Conservation (phyloP, 2,888 invertebrate species). For the Silvanus unidentatus region DNA sequence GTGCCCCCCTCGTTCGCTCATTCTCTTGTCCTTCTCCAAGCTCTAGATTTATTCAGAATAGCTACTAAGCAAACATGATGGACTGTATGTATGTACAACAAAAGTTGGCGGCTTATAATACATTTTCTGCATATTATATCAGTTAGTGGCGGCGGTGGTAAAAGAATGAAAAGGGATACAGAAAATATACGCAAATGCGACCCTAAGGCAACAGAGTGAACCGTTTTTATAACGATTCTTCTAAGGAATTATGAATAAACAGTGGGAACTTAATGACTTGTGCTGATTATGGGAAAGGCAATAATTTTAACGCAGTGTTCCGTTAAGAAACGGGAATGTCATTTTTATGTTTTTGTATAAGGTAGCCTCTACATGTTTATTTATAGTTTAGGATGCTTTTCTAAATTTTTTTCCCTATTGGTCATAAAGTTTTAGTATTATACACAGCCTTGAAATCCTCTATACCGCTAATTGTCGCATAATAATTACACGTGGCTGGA, state of each 20-base stretch:
- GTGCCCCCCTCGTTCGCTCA: too few relatives aligned
- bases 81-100: neutral
- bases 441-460: too few relatives aligned
- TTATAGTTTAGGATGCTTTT: neutral
- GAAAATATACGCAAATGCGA: conserved; percentile 9
- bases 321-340: conserved; percentile 41
- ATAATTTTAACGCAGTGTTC: conserved; percentile 42
- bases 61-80: neutral
- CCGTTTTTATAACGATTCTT: conserved; percentile 33
- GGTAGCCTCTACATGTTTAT: conserved; percentile 15
- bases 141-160: too few relatives aligned
- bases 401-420: neutral
- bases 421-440: too few relatives aligned
- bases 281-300: conserved; percentile 45
- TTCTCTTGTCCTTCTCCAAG: neutral
- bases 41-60: neutral
- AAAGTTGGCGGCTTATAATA: neutral
- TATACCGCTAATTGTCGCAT: too few relatives aligned
- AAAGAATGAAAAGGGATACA: too few relatives aligned
- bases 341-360: conserved; percentile 33
- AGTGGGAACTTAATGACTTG: conserved; percentile 46
- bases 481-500: too few relatives aligned
- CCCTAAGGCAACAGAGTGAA: conserved; percentile 12
- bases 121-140: too few relatives aligned
- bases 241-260: conserved; percentile 44